Conservation (phyloP, 2,797 vertebrate genomes). For the Crotalus adamanteus region DNA sequence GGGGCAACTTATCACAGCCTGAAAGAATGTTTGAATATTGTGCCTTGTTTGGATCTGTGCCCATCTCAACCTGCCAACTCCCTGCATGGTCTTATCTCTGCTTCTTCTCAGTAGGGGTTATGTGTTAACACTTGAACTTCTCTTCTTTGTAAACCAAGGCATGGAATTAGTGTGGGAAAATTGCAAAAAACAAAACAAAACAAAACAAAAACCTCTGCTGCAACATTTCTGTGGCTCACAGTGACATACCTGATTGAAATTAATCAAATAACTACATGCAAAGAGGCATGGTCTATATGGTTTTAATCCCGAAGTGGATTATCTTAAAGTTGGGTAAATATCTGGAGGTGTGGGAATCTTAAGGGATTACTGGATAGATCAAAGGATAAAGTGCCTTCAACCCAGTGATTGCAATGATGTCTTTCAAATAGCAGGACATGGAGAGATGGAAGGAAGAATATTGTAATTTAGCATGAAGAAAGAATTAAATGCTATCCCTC, state of each 20-base stretch:
- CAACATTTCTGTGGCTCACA: neutral
- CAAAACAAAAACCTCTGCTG: neutral
- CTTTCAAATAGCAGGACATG: neutral
- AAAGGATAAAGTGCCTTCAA: neutral
- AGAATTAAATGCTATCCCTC: neutral
- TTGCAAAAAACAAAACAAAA: neutral
- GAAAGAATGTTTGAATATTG: neutral
- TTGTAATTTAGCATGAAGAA: neutral
- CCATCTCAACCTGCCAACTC: neutral
- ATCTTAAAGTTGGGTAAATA: neutral
- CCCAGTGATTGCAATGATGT: neutral
- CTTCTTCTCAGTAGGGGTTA: neutral
- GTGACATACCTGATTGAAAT: neutral
- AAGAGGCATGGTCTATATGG: neutral
- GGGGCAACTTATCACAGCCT: neutral
- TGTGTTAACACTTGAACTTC: constrained; percentile 17
- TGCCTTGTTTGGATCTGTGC: neutral
- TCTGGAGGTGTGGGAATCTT: neutral
- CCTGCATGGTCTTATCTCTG: constrained; percentile 2
- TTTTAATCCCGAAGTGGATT: neutral
- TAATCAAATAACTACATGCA: neutral
- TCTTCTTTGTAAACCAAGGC: constrained; percentile 10
- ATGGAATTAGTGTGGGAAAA: neutral
- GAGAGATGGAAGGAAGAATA: neutral
- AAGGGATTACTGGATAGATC: neutral